phyloP scores from a whole-genome alignment of 2,113 vertebrate genomes.

The Burhinus oedicnemus region DNA sequence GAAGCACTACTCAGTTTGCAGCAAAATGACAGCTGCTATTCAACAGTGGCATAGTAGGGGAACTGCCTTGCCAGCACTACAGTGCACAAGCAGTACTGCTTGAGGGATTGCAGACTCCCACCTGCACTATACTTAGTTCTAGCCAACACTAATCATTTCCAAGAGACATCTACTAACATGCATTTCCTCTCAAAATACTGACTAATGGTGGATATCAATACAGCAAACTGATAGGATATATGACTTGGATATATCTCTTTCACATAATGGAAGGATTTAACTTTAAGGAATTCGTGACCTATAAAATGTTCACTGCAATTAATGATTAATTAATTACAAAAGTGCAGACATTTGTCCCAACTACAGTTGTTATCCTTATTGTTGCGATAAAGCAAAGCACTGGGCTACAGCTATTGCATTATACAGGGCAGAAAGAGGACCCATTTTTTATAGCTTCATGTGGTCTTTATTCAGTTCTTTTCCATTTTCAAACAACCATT shows the following conservation, averaged over 20 bases:
- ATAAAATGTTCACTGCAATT: constrained; percentile 31
- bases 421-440: background rate
- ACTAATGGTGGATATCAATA: constrained; percentile 8
- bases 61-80: background rate
- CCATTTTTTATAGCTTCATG: background rate
- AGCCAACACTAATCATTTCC: background rate
- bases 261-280: constrained; percentile 1
- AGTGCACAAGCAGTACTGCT: background rate
- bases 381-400: background rate
- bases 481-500: background rate
- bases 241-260: background rate
- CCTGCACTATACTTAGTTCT: background rate
- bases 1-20: background rate
- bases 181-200: constrained; percentile 41
- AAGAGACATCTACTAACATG: background rate
- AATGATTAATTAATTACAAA: background rate
- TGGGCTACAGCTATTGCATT: background rate
- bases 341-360: background rate
- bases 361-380: background rate
- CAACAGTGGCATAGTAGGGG: background rate
- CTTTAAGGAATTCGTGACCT: constrained; percentile 11
- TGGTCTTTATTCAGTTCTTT: background rate
- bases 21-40: background rate
- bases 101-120: background rate
- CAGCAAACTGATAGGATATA: background rate